Evolutionary conservation across 2,888 invertebrate genomes (phyloP), one percentile per base, ranked within the genome.

Genomic region (Lepidocyrtoides sp.): DNA sequence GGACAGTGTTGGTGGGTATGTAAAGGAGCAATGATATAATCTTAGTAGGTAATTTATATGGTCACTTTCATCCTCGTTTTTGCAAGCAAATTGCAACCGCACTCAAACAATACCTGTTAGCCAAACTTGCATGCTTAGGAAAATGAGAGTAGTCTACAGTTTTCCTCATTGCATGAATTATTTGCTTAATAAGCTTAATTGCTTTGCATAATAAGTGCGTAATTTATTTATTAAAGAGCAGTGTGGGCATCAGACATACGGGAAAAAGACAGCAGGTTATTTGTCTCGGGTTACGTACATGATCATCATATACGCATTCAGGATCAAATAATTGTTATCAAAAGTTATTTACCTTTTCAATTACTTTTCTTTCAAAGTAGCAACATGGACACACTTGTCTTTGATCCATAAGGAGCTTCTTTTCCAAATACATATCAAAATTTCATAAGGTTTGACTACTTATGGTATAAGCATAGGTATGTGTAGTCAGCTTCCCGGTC

Each of bases 61-160:
- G 36, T 84, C 72, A 84, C 84, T 84, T 84, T 84, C 84, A 84
- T 84, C 84, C 72, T 84, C 84, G 54, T 54, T 79, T 79, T 32
- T n/a, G 57, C 79, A 79, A 54, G 23, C 26, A 26, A 54, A 26
- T 79, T 77, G 17, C 72, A 72, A 26, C 75, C 20, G n/a, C 32
- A 32, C 29, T 17, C 17, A 54, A 54, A 10, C 17, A 54, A 10
- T 0, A 4, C 14, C 26, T 44, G 17, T 48, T 44, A 23, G 48
- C 48, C 36, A 23, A 41, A 23, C 14, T 26, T 75, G 75, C 77
- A 77, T 54, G 60, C 29, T 14, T 0, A 54, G 29, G 79, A 54
- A 79, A 79, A 51, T 17, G 54, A 79, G 32, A 41, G 75, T 79
- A 32, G 20, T 26, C 12, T 41, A 60, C 4, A 41, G n/a, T 60